These are phyloP conservation scores for Heliconius congener DNA, from an alignment of 1,140 invertebrate genomes.

Conservation along the genomic window DNA sequence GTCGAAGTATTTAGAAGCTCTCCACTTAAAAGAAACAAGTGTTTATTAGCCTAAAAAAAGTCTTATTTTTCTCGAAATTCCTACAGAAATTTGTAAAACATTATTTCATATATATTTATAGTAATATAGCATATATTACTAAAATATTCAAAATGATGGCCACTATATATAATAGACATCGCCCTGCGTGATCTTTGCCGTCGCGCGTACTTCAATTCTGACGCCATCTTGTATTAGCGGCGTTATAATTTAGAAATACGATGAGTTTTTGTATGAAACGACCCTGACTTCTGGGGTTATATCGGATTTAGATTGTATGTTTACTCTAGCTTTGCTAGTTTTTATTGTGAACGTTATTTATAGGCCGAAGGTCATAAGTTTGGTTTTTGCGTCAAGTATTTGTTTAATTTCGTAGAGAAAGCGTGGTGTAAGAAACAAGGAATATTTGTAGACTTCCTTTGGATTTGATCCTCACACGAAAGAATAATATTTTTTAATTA, in stretches of 20 bases:
- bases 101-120: no score
- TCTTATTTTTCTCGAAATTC: no score
- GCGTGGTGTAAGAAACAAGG: no score
- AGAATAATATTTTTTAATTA: no score
- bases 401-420: not conserved
- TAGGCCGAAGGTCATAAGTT: not conserved
- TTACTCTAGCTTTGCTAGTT: slow-evolving; percentile 12
- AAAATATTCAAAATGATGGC: slow-evolving; percentile 25
- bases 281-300: slow-evolving; percentile 48
- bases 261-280: slow-evolving; percentile 44
- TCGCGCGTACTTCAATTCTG: slow-evolving; percentile 37
- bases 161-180: slow-evolving; percentile 40
- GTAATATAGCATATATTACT: not conserved
- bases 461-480: no score
- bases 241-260: slow-evolving; percentile 53
- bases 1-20: no score
- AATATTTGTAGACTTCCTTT: no score
- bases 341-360: slow-evolving; percentile 6
- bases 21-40: no score
- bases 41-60: no score
- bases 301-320: slow-evolving; percentile 35
- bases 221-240: slow-evolving; percentile 47
- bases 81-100: not conserved
- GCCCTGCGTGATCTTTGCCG: slow-evolving; percentile 48
- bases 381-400: not conserved